Conservation (phyloP, 2,888 invertebrate species). For the Antitype chi region DNA sequence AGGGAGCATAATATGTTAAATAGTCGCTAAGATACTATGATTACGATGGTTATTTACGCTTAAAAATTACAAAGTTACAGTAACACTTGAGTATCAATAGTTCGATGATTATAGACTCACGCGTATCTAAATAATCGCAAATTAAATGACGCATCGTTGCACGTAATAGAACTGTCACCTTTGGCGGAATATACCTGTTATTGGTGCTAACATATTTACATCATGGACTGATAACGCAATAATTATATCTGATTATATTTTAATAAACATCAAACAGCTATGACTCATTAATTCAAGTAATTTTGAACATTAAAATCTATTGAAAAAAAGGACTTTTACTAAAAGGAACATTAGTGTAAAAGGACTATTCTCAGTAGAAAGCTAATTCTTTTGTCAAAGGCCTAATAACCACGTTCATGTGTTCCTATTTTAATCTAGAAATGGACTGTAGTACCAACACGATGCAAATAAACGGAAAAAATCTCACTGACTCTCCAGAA, state of each 20-base stretch:
- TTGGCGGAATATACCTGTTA: background rate
- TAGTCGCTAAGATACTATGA: background rate
- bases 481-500: background rate
- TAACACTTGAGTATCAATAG: background rate
- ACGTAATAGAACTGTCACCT: conserved; percentile 2
- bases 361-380: background rate
- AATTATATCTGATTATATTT: background rate
- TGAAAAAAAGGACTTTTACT: background rate
- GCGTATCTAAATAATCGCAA: background rate
- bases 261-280: background rate
- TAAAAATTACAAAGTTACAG: background rate
- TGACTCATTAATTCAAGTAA: background rate
- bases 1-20: background rate
- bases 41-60: conserved; percentile 1
- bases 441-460: background rate
- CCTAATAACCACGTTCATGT: background rate
- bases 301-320: background rate
- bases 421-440: conserved; percentile 7
- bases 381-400: background rate
- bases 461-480: conserved; percentile 6
- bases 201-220: background rate
- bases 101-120: conserved; percentile 19
- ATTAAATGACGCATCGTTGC: conserved; percentile 11
- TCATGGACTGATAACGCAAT: conserved; percentile 5
- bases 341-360: background rate